Conservation (phyloP, 2,113 vertebrate species). For the Dicentrarchus labrax region DNA sequence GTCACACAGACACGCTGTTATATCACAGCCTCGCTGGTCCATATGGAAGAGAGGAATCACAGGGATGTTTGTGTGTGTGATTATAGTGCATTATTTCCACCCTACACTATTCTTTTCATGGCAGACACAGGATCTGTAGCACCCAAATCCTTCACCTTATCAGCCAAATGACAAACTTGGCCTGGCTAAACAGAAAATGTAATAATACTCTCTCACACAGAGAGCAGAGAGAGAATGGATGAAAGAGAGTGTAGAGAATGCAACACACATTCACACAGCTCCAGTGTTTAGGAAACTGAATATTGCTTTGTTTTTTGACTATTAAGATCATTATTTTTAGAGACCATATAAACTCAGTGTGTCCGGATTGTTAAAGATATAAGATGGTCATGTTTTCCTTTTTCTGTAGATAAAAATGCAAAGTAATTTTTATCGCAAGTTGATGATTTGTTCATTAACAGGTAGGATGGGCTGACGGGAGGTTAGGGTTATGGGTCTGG, state of each 20-base stretch:
- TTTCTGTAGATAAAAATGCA: no score
- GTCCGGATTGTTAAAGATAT: not conserved
- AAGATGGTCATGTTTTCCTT: not conserved
- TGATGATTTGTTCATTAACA: no score
- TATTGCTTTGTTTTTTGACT: no score
- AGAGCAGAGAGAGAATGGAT: not conserved
- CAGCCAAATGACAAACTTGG: slow-evolving; percentile 22
- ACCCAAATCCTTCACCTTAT: slow-evolving; percentile 20
- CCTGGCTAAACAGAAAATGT: not conserved
- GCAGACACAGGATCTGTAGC: slow-evolving; percentile 4
- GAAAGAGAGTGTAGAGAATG: not conserved
- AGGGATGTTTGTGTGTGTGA: not conserved
- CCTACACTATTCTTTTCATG: not conserved
- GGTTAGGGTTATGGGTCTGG: no score
- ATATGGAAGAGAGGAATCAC: not conserved
- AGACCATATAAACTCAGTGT: not conserved
- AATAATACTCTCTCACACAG: not conserved
- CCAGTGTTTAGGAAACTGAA: not conserved
- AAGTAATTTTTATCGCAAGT: no score
- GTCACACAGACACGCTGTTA: slow-evolving; percentile 49
- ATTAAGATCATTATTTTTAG: not conserved
- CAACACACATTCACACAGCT: not conserved
- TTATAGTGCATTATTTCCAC: slow-evolving; percentile 22
- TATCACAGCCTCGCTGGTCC: slow-evolving; percentile 27
- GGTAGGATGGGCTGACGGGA: no score